These are phyloP conservation scores for Frankliniella fusca DNA, from an alignment of 2,888 invertebrate species.

Conservation along the genomic window DNA sequence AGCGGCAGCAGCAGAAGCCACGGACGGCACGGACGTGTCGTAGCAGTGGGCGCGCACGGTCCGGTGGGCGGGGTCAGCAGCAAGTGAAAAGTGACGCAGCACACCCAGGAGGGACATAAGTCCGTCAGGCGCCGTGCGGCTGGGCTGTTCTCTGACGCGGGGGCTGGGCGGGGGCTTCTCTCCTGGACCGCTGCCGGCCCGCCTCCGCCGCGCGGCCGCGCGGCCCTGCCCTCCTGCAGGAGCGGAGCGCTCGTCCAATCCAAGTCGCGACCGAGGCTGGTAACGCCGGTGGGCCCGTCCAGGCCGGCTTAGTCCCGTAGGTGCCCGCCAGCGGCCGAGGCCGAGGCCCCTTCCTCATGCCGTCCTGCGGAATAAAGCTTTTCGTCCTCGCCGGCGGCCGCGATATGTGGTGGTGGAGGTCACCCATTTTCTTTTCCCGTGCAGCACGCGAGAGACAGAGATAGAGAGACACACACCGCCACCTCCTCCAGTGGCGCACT, in stretches of 20 bases:
- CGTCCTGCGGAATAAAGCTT: too few species aligned
- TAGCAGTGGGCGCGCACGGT: not conserved
- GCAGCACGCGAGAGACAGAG: not conserved
- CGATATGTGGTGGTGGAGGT: too few species aligned
- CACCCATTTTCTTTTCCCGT: too few species aligned
- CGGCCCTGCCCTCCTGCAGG: not conserved
- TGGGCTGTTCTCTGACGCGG: not conserved
- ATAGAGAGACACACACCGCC: not conserved
- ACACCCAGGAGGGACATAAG: conserved; percentile 2
- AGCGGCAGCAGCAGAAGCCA: too few species aligned
- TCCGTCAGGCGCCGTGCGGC: not conserved
- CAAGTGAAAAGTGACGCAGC: conserved; percentile 11
- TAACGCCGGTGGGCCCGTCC: too few species aligned
- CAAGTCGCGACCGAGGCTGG: too few species aligned
- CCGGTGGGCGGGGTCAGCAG: not conserved
- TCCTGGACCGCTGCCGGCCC: not conserved
- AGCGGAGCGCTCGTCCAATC: too few species aligned
- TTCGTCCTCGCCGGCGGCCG: too few species aligned
- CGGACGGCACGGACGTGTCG: not conserved
- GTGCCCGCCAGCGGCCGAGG: too few species aligned
- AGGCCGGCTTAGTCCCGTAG: too few species aligned
- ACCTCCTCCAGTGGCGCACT: not conserved
- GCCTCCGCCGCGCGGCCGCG: not conserved
- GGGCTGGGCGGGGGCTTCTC: not conserved
- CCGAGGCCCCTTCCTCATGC: too few species aligned